Conservation (phyloP, 2,888 invertebrate species). For the Tiliacea aurago region DNA sequence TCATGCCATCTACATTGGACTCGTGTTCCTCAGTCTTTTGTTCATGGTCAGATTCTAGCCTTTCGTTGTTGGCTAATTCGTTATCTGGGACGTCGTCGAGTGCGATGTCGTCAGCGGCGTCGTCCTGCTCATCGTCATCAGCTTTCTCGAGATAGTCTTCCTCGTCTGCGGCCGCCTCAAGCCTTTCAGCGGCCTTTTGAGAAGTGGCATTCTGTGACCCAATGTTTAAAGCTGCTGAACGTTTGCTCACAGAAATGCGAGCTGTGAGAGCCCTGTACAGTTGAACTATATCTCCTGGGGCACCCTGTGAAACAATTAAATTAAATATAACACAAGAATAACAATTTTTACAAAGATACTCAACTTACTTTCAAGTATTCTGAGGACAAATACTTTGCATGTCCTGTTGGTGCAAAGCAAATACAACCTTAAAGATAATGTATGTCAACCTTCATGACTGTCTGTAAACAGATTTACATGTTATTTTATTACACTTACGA, state of each 20-base stretch:
- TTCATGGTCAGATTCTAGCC: constrained; percentile 70
- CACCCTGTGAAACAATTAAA: constrained; percentile 76
- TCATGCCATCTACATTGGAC: constrained; percentile 73
- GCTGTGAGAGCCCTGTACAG: constrained; percentile 80
- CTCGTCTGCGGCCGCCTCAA: constrained; percentile 79
- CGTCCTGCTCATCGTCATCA: constrained; percentile 67
- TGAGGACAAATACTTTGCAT: neutral
- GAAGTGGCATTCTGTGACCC: constrained; percentile 75
- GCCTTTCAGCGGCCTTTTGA: constrained; percentile 80
- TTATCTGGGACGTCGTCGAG: constrained; percentile 63
- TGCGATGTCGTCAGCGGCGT: constrained; percentile 61
- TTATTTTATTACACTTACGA: neutral
- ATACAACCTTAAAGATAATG: constrained; percentile 32
- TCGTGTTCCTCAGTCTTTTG: constrained; percentile 78
- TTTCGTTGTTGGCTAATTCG: constrained; percentile 64
- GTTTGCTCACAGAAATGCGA: constrained; percentile 80
- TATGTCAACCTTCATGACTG: constrained; percentile 13
- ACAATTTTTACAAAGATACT: neutral
- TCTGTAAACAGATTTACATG: neutral
- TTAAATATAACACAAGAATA: neutral
- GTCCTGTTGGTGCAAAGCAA: constrained; percentile 4
- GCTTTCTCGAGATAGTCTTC: constrained; percentile 76
- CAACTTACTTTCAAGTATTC: constrained; percentile 10
- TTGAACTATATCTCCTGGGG: constrained; percentile 83
- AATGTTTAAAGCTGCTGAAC: constrained; percentile 55